A percentile compares a stretch with the other conserved stretches of the same genome.
These are phyloP conservation scores for Carterocephalus palaemon DNA, from an alignment of 2,888 invertebrate genomes.

Conservation along the genomic window DNA sequence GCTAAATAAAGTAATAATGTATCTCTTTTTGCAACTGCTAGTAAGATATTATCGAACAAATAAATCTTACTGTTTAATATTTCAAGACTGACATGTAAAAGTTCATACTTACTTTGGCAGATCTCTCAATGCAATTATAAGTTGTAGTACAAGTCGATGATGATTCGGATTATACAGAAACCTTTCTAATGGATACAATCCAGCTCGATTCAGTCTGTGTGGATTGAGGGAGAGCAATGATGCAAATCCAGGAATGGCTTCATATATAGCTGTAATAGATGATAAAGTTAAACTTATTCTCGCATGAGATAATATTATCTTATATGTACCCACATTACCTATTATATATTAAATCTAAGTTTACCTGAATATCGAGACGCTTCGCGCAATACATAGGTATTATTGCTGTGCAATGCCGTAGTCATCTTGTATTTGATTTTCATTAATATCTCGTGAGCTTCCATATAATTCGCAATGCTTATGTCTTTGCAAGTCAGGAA, in stretches of 20 bases:
- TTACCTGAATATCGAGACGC: conserved; percentile 73
- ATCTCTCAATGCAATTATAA: conserved; percentile 75
- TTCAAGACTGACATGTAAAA: no score
- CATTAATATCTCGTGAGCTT: conserved; percentile 74
- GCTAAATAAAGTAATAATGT: no score
- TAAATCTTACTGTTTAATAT: no score
- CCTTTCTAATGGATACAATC: conserved; percentile 61
- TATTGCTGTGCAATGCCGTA: conserved; percentile 67
- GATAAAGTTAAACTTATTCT: no score
- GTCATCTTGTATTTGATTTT: conserved; percentile 67
- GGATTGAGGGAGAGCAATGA: conserved; percentile 74
- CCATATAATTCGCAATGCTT: conserved; percentile 71
- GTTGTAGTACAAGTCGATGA: conserved; percentile 68
- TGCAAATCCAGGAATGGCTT: conserved; percentile 74
- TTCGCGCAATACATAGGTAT: conserved; percentile 67
- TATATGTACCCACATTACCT: no score
- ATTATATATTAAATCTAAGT: no score
- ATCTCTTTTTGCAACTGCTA: no score
- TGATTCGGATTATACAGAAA: conserved; percentile 66
- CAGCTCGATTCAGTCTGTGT: conserved; percentile 68
- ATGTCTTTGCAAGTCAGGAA: conserved; percentile 73
- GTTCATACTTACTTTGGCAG: conserved; percentile 77
- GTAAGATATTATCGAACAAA: no score
- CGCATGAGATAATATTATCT: no score
- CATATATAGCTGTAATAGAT: conserved; percentile 66